These are phyloP conservation scores for Neodiprion virginianus DNA, from an alignment of 1,140 invertebrate genomes.

Conservation along the genomic window DNA sequence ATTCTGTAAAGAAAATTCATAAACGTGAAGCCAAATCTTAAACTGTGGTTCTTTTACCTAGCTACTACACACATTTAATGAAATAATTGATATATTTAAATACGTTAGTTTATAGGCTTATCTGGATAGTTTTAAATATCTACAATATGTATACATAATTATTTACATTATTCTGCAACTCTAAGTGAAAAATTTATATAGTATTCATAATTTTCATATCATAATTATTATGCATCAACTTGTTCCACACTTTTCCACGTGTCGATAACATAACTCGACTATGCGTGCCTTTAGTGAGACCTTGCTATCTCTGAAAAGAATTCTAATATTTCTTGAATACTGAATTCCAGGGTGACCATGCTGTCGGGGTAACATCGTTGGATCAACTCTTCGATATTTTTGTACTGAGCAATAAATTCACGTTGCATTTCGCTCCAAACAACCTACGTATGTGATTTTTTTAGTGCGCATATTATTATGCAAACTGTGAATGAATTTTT, in stretches of 20 bases:
- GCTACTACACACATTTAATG: neutral
- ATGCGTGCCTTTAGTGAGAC: constrained; percentile 74
- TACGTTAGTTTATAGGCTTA: neutral
- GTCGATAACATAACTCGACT: neutral
- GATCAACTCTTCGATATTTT: constrained; percentile 91
- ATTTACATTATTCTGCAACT: constrained; percentile 3
- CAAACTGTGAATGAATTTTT: constrained; percentile 7
- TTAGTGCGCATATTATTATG: neutral
- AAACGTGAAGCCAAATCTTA: too few relatives aligned
- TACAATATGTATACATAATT: neutral
- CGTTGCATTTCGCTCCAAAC: constrained; percentile 99
- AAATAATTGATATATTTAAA: neutral
- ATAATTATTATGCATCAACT: too few relatives aligned
- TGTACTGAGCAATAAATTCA: constrained; percentile 97
- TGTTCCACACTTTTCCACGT: too few relatives aligned
- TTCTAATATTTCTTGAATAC: constrained; percentile 93
- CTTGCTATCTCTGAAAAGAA: constrained; percentile 99
- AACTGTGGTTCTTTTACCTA: too few relatives aligned
- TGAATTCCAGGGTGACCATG: constrained; percentile 93
- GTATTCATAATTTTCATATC: too few relatives aligned
- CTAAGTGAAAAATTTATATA: too few relatives aligned
- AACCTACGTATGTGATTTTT: constrained; percentile 67
- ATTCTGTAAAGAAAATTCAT: too few relatives aligned
- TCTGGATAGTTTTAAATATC: neutral
- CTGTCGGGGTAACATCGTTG: constrained; percentile 96